phyloP scores from a whole-genome alignment of 1,140 invertebrate species.

The Meteorus sp. region DNA sequence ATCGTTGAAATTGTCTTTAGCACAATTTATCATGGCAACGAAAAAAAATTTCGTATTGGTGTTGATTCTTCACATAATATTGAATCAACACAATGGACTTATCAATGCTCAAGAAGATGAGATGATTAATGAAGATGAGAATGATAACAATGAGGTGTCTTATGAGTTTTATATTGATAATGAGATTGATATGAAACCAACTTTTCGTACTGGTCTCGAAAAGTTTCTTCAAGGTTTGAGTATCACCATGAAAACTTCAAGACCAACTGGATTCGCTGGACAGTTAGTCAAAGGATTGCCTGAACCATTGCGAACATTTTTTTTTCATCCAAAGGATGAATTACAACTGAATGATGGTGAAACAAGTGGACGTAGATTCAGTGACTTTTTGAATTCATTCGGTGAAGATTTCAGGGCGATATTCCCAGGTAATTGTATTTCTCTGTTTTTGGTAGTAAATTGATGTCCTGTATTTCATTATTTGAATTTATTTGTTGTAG shows the following conservation, averaged over 20 bases:
- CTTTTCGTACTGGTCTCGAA: conserved; percentile 14
- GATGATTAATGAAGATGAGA: background rate
- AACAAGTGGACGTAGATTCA: conserved; percentile 48
- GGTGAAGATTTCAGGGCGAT: conserved; percentile 60
- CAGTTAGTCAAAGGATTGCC: background rate
- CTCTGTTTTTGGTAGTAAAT: too few relatives aligned
- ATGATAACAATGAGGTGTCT: background rate
- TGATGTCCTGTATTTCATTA: too few relatives aligned
- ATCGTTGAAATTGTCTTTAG: too few relatives aligned
- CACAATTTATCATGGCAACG: too few relatives aligned
- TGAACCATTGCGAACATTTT: background rate
- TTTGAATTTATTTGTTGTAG: too few relatives aligned
- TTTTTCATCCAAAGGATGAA: background rate
- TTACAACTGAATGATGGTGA: background rate
- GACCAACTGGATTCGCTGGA: background rate
- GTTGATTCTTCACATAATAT: too few relatives aligned
- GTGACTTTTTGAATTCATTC: conserved; percentile 53
- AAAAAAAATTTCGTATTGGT: too few relatives aligned
- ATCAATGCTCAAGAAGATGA: background rate
- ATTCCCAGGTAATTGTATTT: conserved; percentile 60
- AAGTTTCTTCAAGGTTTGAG: conserved; percentile 6
- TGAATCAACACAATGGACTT: too few relatives aligned
- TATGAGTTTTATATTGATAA: conserved; percentile 13
- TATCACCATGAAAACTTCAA: background rate
- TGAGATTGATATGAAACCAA: conserved; percentile 17